Evolutionary conservation across 2,113 vertebrate species (phyloP).

Genomic region (Pluvialis apricaria): DNA sequence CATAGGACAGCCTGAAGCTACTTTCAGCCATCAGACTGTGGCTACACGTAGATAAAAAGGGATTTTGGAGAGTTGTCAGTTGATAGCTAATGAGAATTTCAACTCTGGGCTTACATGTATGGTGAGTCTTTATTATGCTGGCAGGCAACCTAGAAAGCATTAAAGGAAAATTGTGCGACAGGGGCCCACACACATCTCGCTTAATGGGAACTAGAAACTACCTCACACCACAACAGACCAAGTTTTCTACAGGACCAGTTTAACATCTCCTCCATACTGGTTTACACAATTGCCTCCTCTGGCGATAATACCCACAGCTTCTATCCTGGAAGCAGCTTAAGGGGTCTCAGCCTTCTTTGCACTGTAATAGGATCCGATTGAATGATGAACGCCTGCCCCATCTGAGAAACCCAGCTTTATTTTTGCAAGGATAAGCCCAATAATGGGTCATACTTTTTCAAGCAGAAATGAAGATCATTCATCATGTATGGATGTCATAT

Average conservation of each 20-base stretch:
- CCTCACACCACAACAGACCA: background rate
- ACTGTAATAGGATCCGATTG: background rate
- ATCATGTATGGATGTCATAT: background rate
- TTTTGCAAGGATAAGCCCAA: background rate
- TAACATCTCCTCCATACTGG: background rate
- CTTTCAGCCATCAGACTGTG: background rate
- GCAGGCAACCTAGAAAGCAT: background rate
- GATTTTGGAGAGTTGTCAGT: background rate
- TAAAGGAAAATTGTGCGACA: background rate
- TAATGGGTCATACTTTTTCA: background rate
- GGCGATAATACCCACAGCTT: background rate
- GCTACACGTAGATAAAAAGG: background rate
- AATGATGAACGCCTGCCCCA: background rate
- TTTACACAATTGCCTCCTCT: background rate
- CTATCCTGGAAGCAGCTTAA: background rate
- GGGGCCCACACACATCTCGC: accelerated
- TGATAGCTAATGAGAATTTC: background rate
- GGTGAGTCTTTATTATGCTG: background rate
- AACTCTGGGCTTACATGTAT: background rate
- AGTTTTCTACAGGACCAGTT: background rate
- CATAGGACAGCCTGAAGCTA: background rate
- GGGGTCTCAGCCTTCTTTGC: background rate
- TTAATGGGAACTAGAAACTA: background rate
- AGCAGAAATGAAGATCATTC: background rate
- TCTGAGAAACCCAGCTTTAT: background rate